Base-by-base conservation (phyloP, 2,888 invertebrate species). In the Epinotia brunnichana region DNA sequence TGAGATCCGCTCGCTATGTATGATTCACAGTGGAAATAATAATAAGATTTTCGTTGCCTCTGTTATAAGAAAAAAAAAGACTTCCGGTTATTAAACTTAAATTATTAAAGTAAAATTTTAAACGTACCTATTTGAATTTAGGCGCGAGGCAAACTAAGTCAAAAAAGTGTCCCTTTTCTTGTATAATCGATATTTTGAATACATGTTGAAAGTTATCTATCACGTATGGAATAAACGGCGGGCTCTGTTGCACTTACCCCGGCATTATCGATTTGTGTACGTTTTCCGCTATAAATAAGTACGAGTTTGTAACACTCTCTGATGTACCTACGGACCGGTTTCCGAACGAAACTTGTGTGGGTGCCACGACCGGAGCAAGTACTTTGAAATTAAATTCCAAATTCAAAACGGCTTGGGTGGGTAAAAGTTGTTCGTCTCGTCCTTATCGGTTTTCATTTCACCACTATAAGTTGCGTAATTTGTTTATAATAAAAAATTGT, bases 231-330 rank as follows among this genome's bases (percentile, higher is more conserved):
- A 69, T 59, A 73, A 56, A 67, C 74, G 75, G 76, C 74, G 79
- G 76, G 76, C 78, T 79, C 77, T 83, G 82, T 81, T 83, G 84
- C 81, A 85, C 77, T 81, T 83, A 83, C 82, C 80, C 79, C 78
- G 75, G 80, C 87, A 83, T 87, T 92, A 91, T 91, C 89, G 91
- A 91, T 92, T 91, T 90, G 89, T 91, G 82, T 90, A 90, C 87
- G 87, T 90, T 91, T 90, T 87, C 82, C 85, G 87, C 91, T 91
- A 89, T 89, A 90, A 91, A 91, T 91, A 91, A 90, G 87, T 87
- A 83, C 85, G 81, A 88, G 87, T 91, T 91, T 91, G 89, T 90
- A 88, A 90, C 89, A 90, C 56, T 88, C 87, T 86, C 79, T 77
- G 81, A 81, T 74, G 82, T 69, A 68, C 80, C 79, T 79, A 78